A percentile compares a stretch with the other conserved stretches of the same genome.
These are phyloP conservation scores for Sakesphorus luctuosus DNA, from an alignment of 2,113 vertebrate genomes.

Conservation along the genomic window DNA sequence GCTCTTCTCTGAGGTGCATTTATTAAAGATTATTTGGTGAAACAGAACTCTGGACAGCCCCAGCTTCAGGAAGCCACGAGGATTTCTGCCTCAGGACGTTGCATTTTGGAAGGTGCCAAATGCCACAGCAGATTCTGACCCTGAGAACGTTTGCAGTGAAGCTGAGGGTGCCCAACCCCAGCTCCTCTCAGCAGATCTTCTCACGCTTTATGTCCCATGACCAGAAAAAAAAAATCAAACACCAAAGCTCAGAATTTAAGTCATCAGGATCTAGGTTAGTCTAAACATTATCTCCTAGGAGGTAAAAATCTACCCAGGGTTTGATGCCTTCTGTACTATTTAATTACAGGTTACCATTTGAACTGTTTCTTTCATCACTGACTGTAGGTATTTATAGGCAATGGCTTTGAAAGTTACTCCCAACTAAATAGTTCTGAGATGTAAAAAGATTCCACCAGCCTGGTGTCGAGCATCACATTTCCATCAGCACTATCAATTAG, in stretches of 20 bases:
- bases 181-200: not conserved
- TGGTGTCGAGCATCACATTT: not conserved
- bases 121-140: not conserved
- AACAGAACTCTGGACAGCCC: not conserved
- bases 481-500: not conserved
- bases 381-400: not conserved
- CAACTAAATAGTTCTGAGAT: not conserved
- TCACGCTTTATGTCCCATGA: not conserved
- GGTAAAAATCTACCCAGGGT: not conserved
- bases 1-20: not conserved
- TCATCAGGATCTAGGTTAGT: not conserved
- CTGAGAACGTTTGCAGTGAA: not conserved
- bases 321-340: not conserved
- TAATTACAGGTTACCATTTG: not conserved
- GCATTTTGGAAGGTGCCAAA: not conserved
- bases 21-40: not conserved
- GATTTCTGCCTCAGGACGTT: not conserved
- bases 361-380: constrained; percentile 2
- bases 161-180: not conserved
- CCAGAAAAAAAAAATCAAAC: not conserved
- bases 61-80: not conserved
- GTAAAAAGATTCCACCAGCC: not conserved
- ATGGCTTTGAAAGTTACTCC: not conserved
- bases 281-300: not conserved
- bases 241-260: not conserved